Conservation (phyloP, 2,888 invertebrate genomes). For the Phytoseiulus persimilis region DNA sequence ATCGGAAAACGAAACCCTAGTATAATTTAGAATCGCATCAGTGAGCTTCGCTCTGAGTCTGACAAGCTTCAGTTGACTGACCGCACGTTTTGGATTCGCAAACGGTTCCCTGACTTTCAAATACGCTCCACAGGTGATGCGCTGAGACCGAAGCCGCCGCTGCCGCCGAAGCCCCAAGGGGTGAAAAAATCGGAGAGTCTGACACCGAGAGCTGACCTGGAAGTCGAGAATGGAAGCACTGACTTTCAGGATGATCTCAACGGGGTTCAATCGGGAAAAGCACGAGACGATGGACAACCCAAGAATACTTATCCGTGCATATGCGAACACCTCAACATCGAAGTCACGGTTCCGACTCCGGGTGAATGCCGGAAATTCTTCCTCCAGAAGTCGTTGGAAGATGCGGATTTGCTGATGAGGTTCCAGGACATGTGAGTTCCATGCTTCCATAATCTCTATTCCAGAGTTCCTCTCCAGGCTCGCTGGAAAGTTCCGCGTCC, state of each 20-base stretch:
- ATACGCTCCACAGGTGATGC: not conserved
- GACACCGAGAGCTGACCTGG: not conserved
- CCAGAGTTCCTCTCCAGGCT: not conserved
- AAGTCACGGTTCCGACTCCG: constrained; percentile 6
- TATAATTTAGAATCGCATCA: no score
- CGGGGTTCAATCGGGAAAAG: not conserved
- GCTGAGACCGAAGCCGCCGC: not conserved
- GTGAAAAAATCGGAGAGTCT: not conserved
- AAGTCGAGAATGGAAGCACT: not conserved
- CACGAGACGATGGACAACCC: not conserved
- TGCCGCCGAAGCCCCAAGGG: not conserved
- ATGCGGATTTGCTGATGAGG: not conserved
- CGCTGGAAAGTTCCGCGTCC: not conserved
- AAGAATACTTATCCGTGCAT: not conserved
- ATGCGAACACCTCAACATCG: constrained; percentile 6
- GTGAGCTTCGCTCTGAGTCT: no score
- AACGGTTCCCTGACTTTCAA: not conserved
- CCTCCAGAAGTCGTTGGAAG: constrained; percentile 25
- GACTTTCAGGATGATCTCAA: not conserved
- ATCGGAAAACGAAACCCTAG: no score
- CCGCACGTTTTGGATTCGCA: no score
- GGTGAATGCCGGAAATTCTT: not conserved
- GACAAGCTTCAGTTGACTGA: no score
- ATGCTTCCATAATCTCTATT: not conserved
- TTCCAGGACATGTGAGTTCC: constrained; percentile 8